Conservation (phyloP, 53 echinoderm and acorn worm genomes). For the Astropecten irregularis region DNA sequence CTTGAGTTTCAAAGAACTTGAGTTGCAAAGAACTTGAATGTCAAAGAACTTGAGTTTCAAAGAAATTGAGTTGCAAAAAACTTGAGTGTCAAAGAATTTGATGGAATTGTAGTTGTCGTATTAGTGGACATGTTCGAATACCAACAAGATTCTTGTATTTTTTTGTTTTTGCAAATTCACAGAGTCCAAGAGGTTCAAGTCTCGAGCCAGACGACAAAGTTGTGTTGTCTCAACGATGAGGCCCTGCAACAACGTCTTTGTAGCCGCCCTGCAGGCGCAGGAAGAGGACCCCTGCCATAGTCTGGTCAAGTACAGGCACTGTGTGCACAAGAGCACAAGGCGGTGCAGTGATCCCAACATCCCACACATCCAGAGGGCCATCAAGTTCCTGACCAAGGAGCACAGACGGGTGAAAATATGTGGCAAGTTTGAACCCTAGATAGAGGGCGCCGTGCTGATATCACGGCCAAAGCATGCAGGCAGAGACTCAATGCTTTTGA, state of each 20-base stretch:
- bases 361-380: constrained; percentile 35
- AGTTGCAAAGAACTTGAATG: no score
- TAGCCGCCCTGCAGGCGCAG: constrained; percentile 26
- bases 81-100: no score
- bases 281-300: constrained; percentile 59
- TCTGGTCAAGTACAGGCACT: constrained; percentile 53
- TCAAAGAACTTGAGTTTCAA: no score
- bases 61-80: no score
- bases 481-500: no score
- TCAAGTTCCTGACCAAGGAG: constrained; percentile 55
- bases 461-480: no score
- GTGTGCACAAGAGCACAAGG: constrained; percentile 52
- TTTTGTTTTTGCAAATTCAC: no score
- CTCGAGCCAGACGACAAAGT: constrained; percentile 27
- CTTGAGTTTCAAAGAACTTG: no score
- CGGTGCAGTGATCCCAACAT: constrained; percentile 52
- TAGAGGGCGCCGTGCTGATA: constrained; percentile 22
- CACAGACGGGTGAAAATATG: constrained; percentile 59
- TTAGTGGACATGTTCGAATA: no score
- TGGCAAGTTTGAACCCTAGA: not conserved
- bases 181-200: constrained; percentile 18
- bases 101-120: no score
- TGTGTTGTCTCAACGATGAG: constrained; percentile 41
- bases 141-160: no score
- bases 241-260: constrained; percentile 44